These are phyloP conservation scores for Pinna nobilis DNA, from an alignment of 1,140 invertebrate species.

Conservation along the genomic window DNA sequence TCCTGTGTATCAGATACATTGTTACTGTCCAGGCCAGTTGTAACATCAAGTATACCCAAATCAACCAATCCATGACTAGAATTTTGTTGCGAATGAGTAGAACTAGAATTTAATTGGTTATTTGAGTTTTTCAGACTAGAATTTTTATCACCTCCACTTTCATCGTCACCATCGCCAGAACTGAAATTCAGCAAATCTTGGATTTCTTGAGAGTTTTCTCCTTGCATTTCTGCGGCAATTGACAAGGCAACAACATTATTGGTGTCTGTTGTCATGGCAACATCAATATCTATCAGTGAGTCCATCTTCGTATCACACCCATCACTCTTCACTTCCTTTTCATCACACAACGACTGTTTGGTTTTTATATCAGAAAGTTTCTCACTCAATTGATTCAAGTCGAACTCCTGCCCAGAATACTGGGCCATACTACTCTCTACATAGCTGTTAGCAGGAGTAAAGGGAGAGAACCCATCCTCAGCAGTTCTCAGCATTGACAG, in stretches of 20 bases:
- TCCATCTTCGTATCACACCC: too few species aligned
- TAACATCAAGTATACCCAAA: background rate
- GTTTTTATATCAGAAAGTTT: background rate
- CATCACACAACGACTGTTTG: too few species aligned
- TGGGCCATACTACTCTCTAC: slow-evolving; percentile 2
- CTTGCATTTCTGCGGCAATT: slow-evolving; percentile 32
- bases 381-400: background rate
- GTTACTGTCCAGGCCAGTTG: background rate
- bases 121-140: background rate
- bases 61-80: background rate
- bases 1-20: background rate
- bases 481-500: background rate
- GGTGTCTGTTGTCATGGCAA: background rate
- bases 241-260: slow-evolving; percentile 35
- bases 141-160: slow-evolving; percentile 5
- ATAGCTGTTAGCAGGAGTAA: slow-evolving; percentile 67
- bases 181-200: slow-evolving; percentile 2
- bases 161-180: slow-evolving; percentile 9
- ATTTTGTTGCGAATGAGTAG: slow-evolving; percentile 23
- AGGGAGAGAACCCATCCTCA: slow-evolving; percentile 12
- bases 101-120: slow-evolving; percentile 21
- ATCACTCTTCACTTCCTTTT: too few species aligned
- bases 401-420: background rate
- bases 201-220: background rate
- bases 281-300: too few species aligned